These are phyloP conservation scores for Andrena fulva DNA, from an alignment of 2,888 invertebrate species.

Conservation along the genomic window DNA sequence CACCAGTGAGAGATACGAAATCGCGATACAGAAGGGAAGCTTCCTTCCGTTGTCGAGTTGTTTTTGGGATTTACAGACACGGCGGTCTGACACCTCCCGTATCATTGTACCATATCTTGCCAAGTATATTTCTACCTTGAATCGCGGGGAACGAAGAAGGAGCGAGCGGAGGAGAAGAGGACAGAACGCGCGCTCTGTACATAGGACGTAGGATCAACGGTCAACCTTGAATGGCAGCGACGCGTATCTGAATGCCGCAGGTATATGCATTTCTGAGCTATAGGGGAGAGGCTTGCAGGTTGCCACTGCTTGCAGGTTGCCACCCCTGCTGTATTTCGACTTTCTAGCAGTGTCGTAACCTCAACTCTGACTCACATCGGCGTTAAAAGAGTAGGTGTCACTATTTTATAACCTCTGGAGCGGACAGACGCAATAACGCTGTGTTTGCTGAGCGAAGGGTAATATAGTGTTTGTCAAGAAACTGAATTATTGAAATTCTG, in stretches of 20 bases:
- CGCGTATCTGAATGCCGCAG: slow-evolving; percentile 21
- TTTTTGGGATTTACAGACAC: too few species aligned
- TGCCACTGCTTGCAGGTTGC: too few species aligned
- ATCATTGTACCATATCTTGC: background rate
- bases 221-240: slow-evolving; percentile 32
- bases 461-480: too few species aligned
- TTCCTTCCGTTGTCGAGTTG: too few species aligned
- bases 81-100: background rate
- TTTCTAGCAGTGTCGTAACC: too few species aligned
- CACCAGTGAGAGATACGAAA: background rate
- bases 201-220: slow-evolving; percentile 34
- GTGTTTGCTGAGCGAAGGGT: too few species aligned
- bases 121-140: background rate
- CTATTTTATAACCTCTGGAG: too few species aligned
- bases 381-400: too few species aligned
- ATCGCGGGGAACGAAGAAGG: background rate
- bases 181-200: slow-evolving; percentile 38
- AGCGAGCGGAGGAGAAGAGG: background rate
- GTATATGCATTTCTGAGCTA: slow-evolving; percentile 50
- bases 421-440: too few species aligned
- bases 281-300: background rate
- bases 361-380: too few species aligned
- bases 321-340: too few species aligned
- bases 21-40: background rate
- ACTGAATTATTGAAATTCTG: too few species aligned